A percentile compares a stretch with the other conserved stretches of the same genome.
These are phyloP conservation scores for Thermophis baileyi DNA, from an alignment of 2,113 vertebrate genomes.

Conservation along the genomic window DNA sequence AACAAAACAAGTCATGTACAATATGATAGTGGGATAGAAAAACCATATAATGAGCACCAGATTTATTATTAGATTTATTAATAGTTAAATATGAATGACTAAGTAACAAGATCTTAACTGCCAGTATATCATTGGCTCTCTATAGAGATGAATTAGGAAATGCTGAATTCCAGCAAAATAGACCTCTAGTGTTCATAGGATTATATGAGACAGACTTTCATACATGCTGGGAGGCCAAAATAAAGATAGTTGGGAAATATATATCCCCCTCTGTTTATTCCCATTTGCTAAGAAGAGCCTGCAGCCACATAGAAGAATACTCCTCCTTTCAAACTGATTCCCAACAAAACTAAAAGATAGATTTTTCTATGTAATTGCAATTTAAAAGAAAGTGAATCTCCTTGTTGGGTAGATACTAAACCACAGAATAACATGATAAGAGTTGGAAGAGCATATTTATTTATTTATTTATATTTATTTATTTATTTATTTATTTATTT, in stretches of 20 bases:
- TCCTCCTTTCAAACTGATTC: background rate
- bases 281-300: background rate
- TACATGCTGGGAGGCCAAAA: background rate
- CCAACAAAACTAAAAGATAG: background rate
- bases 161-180: background rate
- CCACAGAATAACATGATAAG: too few relatives aligned
- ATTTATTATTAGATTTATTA: background rate
- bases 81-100: background rate
- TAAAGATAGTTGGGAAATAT: background rate
- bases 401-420: too few relatives aligned
- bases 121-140: background rate
- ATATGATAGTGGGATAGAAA: background rate
- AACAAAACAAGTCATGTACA: background rate
- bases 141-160: background rate
- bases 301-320: background rate
- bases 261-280: background rate
- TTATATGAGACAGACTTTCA: background rate
- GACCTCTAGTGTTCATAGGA: background rate
- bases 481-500: too few relatives aligned
- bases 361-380: background rate
- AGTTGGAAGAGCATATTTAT: too few relatives aligned
- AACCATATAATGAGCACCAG: background rate
- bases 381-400: background rate
- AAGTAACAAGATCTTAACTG: background rate
- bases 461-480: too few relatives aligned